Conservation (phyloP, 2,888 invertebrate genomes). For the Notocelia uddmanniana region DNA sequence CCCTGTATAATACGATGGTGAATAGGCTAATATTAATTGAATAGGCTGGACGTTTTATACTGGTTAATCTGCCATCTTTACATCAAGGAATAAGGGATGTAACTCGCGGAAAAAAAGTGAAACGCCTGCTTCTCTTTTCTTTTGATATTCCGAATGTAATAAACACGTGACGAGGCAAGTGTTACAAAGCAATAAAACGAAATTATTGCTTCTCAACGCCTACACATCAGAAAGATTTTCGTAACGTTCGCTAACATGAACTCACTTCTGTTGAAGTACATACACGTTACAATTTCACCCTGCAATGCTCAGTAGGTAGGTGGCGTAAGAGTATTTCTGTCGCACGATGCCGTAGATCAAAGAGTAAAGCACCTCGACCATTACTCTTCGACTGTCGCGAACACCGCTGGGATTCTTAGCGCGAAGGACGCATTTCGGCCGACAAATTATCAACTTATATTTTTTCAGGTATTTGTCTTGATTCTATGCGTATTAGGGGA, state of each 20-base stretch:
- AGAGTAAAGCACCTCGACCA: constrained; percentile 70
- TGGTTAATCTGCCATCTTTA: too few relatives aligned
- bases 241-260: constrained; percentile 13
- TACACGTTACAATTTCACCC: constrained; percentile 7
- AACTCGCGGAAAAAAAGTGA: too few relatives aligned
- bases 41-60: too few relatives aligned
- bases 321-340: constrained; percentile 54
- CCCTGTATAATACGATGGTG: background rate
- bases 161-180: background rate
- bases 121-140: too few relatives aligned
- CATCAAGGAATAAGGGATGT: too few relatives aligned
- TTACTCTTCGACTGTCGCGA: constrained; percentile 67
- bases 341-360: constrained; percentile 68
- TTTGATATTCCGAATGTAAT: background rate
- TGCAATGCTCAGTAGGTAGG: constrained; percentile 41
- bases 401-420: constrained; percentile 56
- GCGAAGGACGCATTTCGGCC: constrained; percentile 31
- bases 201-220: background rate
- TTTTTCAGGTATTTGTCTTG: constrained; percentile 36
- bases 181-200: background rate
- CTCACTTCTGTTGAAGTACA: constrained; percentile 10
- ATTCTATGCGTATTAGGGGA: constrained; percentile 31
- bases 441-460: constrained; percentile 45
- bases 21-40: too few relatives aligned
- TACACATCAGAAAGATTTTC: background rate